A percentile compares a stretch with the other conserved stretches of the same genome.
Evolutionary conservation across 2,888 invertebrate species (phyloP).

Genomic region (Dolomedes plantarius): DNA sequence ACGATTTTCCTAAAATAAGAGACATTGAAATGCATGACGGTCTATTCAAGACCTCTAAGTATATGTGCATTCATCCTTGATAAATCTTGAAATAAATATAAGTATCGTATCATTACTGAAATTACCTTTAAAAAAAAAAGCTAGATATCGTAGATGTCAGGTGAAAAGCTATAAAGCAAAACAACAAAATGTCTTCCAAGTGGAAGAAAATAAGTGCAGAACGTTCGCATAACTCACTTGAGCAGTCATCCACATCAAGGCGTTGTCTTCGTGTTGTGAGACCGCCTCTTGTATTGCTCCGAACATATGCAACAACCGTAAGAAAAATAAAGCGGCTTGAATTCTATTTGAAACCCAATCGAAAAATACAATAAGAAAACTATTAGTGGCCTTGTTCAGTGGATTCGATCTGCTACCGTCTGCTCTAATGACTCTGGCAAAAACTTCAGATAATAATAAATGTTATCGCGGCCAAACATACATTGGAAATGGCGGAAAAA

Average conservation of each 20-base stretch:
- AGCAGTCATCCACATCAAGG: background rate
- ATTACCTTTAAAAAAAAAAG: background rate
- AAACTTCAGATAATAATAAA: constrained; percentile 23
- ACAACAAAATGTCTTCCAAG: background rate
- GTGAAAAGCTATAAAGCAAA: background rate
- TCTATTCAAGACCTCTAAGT: background rate
- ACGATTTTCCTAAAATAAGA: too few species aligned
- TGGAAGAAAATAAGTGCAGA: background rate
- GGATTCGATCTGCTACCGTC: constrained; percentile 4
- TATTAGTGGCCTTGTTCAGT: constrained; percentile 6
- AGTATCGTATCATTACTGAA: background rate
- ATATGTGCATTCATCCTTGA: background rate
- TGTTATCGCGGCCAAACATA: constrained; percentile 10
- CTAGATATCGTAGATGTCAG: background rate
- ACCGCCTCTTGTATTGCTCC: background rate
- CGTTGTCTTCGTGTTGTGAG: background rate
- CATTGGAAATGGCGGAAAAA: constrained; percentile 11
- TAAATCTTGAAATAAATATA: background rate
- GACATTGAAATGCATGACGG: too few species aligned
- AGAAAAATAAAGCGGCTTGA: background rate
- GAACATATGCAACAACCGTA: background rate
- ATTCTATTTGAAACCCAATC: constrained; percentile 13
- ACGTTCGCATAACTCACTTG: background rate
- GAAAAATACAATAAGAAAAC: constrained; percentile 10
- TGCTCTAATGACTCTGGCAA: background rate